Conservation (phyloP, 2,888 invertebrate species). For the Matsumyia berberina region DNA sequence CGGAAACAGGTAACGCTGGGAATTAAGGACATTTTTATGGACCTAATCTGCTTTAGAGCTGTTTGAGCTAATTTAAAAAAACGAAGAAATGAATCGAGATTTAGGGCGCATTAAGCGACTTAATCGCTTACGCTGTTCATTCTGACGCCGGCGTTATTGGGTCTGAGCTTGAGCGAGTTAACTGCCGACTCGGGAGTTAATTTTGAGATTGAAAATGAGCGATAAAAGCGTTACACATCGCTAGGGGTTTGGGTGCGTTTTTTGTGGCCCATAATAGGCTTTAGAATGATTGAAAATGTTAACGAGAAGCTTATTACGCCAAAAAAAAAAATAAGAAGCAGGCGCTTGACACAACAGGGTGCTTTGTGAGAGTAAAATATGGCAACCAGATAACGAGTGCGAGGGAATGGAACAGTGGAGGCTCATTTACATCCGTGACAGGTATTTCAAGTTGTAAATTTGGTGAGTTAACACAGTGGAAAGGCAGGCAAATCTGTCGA, state of each 20-base stretch:
- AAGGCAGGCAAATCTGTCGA: no score
- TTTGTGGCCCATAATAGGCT: slow-evolving; percentile 3
- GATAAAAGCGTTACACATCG: slow-evolving; percentile 36
- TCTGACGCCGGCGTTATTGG: slow-evolving; percentile 1
- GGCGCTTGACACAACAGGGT: neutral
- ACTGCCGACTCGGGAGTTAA: slow-evolving; percentile 53
- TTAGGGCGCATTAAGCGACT: slow-evolving; percentile 39
- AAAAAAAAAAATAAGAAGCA: no score
- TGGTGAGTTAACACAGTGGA: no score
- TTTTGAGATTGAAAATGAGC: slow-evolving; percentile 48
- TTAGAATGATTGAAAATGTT: slow-evolving; percentile 37
- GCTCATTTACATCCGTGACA: neutral
- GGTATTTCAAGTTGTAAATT: no score
- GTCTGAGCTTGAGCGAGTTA: slow-evolving; percentile 10
- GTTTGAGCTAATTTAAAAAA: slow-evolving; percentile 19
- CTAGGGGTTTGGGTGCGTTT: slow-evolving; percentile 1
- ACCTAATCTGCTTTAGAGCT: slow-evolving; percentile 35
- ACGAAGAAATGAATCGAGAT: slow-evolving; percentile 23
- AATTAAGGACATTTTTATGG: slow-evolving; percentile 39
- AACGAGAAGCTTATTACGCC: slow-evolving; percentile 34
- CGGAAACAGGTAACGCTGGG: slow-evolving; percentile 14
- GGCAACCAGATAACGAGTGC: slow-evolving; percentile 13
- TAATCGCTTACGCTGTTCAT: slow-evolving; percentile 52
- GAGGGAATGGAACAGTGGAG: neutral
- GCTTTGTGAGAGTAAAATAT: slow-evolving; percentile 5